Evolutionary conservation across 2,113 vertebrate genomes (phyloP).

Genomic region (Ciconia stormi): DNA sequence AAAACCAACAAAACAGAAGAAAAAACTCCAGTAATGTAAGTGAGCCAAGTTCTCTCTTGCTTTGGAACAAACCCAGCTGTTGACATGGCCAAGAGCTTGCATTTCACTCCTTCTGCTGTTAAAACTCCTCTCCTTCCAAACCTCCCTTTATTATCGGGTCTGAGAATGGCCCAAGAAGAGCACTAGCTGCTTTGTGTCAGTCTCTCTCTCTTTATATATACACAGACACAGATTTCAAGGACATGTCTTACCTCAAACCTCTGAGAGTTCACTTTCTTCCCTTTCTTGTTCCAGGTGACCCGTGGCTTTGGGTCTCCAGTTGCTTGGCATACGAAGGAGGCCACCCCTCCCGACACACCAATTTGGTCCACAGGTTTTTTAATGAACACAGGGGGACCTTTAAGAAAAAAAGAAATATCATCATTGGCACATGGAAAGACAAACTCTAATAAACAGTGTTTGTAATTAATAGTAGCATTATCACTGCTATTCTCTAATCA

Average conservation of each 20-base stretch:
- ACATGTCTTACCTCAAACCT: conserved; percentile 88
- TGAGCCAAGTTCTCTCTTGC: background rate
- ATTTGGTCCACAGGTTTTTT: conserved; percentile 94
- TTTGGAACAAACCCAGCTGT: conserved; percentile 30
- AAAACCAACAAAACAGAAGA: background rate
- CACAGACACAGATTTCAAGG: background rate
- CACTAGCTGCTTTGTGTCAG: background rate
- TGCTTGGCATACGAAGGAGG: conserved; percentile 98
- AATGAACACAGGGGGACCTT: conserved; percentile 87
- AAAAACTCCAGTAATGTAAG: background rate
- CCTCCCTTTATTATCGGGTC: background rate
- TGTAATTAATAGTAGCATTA: background rate
- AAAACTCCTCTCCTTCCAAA: conserved; percentile 9
- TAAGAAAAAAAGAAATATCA: background rate
- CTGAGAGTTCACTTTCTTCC: conserved; percentile 97
- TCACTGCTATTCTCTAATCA: background rate
- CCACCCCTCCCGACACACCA: conserved; percentile 94
- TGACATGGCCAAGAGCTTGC: conserved; percentile 25
- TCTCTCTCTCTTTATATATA: background rate
- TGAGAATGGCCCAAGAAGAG: background rate
- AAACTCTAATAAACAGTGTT: background rate
- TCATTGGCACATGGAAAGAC: background rate
- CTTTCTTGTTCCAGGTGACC: conserved; percentile 98
- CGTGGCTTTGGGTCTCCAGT: conserved; percentile 92
- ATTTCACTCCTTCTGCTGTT: conserved; percentile 4